A percentile compares a stretch with the other conserved stretches of the same genome.
phyloP scores from a whole-genome alignment of 2,888 invertebrate genomes.

The Eupithecia dodoneata region DNA sequence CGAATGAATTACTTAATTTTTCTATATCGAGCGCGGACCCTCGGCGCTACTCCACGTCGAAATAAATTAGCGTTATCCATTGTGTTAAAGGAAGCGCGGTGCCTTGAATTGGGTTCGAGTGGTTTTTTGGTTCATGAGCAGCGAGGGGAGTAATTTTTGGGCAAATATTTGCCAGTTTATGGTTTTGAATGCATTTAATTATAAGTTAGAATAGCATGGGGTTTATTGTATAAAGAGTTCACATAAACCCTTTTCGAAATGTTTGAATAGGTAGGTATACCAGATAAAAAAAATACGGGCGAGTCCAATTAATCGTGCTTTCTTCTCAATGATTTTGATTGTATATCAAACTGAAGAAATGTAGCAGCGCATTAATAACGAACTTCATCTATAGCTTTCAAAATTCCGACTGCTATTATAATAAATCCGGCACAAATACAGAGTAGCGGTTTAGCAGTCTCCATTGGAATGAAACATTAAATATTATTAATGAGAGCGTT shows the following conservation, averaged over 20 bases:
- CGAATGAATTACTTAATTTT: slow-evolving; percentile 83
- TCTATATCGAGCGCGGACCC: slow-evolving; percentile 70
- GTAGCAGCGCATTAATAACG: slow-evolving; percentile 43
- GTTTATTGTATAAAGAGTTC: slow-evolving; percentile 17
- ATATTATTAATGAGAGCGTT: slow-evolving; percentile 67
- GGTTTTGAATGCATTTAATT: slow-evolving; percentile 41
- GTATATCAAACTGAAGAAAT: slow-evolving; percentile 36
- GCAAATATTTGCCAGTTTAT: slow-evolving; percentile 56
- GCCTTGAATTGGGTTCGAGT: slow-evolving; percentile 63
- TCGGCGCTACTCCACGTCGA: slow-evolving; percentile 68
- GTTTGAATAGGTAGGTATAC: slow-evolving; percentile 3
- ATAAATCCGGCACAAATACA: slow-evolving; percentile 40
- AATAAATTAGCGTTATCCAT: slow-evolving; percentile 76
- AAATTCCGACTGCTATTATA: slow-evolving; percentile 37
- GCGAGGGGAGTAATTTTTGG: slow-evolving; percentile 55
- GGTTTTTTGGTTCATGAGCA: slow-evolving; percentile 61
- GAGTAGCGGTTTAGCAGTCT: slow-evolving; percentile 50
- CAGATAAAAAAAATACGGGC: slow-evolving; percentile 13
- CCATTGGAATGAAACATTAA: slow-evolving; percentile 69
- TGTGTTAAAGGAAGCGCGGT: slow-evolving; percentile 62
- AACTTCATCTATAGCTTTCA: slow-evolving; percentile 39
- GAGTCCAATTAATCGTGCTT: slow-evolving; percentile 36
- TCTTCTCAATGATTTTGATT: slow-evolving; percentile 35
- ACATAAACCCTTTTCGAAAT: slow-evolving; percentile 13
- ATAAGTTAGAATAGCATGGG: slow-evolving; percentile 28